A percentile compares a stretch with the other conserved stretches of the same genome.
phyloP scores from a whole-genome alignment of 2,888 invertebrate species.

The Pherbina coryleti region DNA sequence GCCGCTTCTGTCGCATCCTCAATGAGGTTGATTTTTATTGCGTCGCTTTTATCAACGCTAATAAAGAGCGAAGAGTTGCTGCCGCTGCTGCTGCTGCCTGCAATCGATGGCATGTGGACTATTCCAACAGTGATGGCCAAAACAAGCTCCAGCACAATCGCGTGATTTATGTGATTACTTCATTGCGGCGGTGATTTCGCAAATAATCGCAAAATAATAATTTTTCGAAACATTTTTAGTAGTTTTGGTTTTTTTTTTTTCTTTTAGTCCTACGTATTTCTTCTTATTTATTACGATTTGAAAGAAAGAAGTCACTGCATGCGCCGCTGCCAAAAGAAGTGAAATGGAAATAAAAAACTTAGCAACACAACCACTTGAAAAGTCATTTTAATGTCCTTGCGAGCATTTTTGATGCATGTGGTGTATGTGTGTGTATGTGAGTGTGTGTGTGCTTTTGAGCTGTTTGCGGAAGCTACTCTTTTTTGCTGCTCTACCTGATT shows the following conservation, averaged over 20 bases:
- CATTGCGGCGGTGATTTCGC: conserved; percentile 63
- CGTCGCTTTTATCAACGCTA: conserved; percentile 4
- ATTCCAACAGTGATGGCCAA: neutral
- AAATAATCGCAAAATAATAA: conserved; percentile 46
- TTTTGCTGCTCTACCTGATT: conserved; percentile 4
- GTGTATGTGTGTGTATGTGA: neutral
- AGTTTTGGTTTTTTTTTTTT: neutral
- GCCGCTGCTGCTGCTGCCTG: neutral
- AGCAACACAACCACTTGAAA: conserved; percentile 21
- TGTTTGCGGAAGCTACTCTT: conserved; percentile 12
- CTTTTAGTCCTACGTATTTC: neutral
- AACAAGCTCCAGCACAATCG: conserved; percentile 5
- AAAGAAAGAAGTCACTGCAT: neutral
- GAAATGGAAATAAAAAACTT: neutral
- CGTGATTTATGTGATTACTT: conserved; percentile 65
- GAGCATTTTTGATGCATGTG: neutral
- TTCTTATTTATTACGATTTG: neutral
- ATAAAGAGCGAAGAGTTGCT: neutral
- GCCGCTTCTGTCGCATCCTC: neutral
- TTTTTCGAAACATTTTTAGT: conserved; percentile 22
- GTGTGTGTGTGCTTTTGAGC: neutral
- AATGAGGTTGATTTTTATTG: conserved; percentile 1
- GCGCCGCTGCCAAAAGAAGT: neutral
- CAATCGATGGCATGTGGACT: neutral
- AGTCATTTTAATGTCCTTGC: conserved; percentile 26